phyloP scores from a whole-genome alignment of 2,797 vertebrate species.

The Tamandua tetradactyla region DNA sequence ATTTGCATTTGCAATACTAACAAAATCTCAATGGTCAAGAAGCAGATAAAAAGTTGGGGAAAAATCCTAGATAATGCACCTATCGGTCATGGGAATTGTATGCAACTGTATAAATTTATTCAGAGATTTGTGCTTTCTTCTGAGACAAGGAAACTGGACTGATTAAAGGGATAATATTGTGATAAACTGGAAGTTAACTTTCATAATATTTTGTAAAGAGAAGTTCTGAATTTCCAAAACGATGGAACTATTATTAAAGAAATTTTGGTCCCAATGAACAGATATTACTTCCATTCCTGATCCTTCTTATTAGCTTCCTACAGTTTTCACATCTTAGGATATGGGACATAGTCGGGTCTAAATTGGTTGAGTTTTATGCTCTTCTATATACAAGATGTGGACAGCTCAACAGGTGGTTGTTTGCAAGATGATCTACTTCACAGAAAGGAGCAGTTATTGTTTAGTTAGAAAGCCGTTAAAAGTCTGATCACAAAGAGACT shows the following conservation, averaged over 20 bases:
- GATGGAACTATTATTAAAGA: not conserved
- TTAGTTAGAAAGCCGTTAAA: not conserved
- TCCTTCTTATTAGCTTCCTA: too few relatives aligned
- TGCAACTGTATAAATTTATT: not conserved
- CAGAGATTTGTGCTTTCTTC: constrained; percentile 38
- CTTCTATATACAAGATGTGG: not conserved
- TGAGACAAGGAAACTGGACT: not conserved
- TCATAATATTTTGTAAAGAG: not conserved
- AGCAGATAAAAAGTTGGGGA: not conserved
- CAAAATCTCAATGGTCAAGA: not conserved
- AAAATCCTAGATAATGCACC: not conserved
- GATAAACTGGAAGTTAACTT: constrained; percentile 7
- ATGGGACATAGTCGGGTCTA: not conserved
- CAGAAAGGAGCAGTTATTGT: not conserved
- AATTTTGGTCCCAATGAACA: not conserved
- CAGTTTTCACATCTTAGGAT: too few relatives aligned
- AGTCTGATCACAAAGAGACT: not conserved
- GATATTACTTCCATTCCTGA: not conserved
- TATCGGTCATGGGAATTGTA: constrained; percentile 17
- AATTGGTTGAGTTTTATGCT: not conserved
- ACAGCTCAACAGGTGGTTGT: not conserved
- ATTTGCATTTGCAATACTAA: not conserved
- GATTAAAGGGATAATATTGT: constrained; percentile 23
- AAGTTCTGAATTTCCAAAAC: constrained; percentile 28
- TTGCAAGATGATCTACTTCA: not conserved